A percentile compares a stretch with the other conserved stretches of the same genome.
Conservation (phyloP, 2,888 invertebrate species). For the Brachyopa scutellaris region DNA sequence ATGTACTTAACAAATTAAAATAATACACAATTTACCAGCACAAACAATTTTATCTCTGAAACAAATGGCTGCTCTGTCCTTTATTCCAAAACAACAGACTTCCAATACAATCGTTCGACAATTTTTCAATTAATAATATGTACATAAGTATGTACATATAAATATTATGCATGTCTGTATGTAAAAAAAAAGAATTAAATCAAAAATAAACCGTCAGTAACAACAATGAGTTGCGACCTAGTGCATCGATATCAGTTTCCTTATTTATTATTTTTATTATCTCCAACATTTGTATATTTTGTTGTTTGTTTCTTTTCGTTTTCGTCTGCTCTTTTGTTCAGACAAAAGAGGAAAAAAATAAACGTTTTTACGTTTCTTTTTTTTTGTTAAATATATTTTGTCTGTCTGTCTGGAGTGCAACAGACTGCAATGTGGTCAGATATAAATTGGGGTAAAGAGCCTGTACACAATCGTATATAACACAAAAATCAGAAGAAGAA, state of each 20-base stretch:
- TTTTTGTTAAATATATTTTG: conserved; percentile 12
- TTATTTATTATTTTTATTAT: conserved; percentile 49
- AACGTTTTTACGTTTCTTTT: neutral
- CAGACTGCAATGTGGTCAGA: conserved; percentile 67
- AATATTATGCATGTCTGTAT: too few species aligned
- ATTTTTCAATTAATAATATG: conserved; percentile 36
- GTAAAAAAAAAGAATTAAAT: neutral
- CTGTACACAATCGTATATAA: conserved; percentile 20
- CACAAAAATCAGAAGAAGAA: too few species aligned
- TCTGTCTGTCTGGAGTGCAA: conserved; percentile 66
- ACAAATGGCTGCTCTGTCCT: too few species aligned
- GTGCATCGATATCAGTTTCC: conserved; percentile 41
- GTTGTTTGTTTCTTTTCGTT: conserved; percentile 10
- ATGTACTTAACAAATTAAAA: too few species aligned
- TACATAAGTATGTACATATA: too few species aligned
- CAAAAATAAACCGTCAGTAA: too few species aligned
- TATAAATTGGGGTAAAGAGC: conserved; percentile 54
- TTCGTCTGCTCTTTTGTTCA: conserved; percentile 19
- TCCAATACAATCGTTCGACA: conserved; percentile 23
- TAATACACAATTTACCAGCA: too few species aligned
- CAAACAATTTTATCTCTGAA: too few species aligned
- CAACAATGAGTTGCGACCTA: conserved; percentile 22
- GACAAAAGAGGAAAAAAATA: neutral
- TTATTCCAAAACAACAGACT: neutral
- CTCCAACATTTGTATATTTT: conserved; percentile 14